phyloP scores from a whole-genome alignment of 2,888 invertebrate species.

The Phyto melanocephala region DNA sequence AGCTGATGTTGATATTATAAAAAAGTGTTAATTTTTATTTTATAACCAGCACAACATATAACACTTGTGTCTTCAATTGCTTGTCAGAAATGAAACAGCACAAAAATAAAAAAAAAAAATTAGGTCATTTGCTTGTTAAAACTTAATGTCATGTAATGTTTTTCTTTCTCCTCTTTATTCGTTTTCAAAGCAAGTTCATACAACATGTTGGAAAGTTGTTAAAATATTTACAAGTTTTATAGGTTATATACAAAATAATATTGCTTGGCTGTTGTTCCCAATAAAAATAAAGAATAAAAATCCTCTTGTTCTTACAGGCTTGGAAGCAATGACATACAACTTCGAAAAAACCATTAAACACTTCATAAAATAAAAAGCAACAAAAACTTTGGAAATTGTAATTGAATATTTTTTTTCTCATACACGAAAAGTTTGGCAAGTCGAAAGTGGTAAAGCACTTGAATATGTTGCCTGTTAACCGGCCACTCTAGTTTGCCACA shows the following conservation, averaged over 20 bases:
- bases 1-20: too few species aligned
- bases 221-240: not conserved
- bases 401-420: constrained; percentile 11
- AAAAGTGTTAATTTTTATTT: constrained; percentile 16
- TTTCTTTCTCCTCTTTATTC: not conserved
- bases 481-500: not conserved
- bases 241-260: too few species aligned
- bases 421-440: not conserved
- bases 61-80: constrained; percentile 6
- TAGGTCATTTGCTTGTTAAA: constrained; percentile 45
- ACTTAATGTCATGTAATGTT: constrained; percentile 43
- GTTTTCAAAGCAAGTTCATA: not conserved
- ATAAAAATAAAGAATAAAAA: too few species aligned
- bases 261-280: too few species aligned
- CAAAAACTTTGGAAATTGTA: not conserved
- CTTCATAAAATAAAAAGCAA: not conserved
- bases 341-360: not conserved
- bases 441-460: not conserved
- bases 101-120: constrained; percentile 8
- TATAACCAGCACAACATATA: constrained; percentile 23
- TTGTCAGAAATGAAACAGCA: constrained; percentile 16
- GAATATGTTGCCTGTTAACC: not conserved
- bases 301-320: not conserved
- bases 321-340: not conserved
- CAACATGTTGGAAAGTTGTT: constrained; percentile 1